A percentile compares a stretch with the other conserved stretches of the same genome.
These are phyloP conservation scores for Uloborus plumipes DNA, from an alignment of 2,888 invertebrate species.

Conservation along the genomic window DNA sequence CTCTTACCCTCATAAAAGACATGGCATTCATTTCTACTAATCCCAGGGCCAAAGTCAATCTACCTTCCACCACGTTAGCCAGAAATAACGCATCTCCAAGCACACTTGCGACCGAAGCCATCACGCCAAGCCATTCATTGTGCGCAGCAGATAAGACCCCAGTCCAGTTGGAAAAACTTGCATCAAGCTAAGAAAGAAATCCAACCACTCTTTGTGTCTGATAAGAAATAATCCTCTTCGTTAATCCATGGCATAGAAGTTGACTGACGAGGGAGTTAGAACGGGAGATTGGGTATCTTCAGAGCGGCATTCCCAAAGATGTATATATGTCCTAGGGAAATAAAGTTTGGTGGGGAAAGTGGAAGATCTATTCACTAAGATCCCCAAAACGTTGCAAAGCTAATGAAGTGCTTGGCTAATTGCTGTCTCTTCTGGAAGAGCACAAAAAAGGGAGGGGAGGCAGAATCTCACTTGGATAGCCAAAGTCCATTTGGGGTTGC, in stretches of 20 bases:
- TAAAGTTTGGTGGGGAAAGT: constrained; percentile 38
- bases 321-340: constrained; percentile 42
- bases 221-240: constrained; percentile 65
- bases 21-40: constrained; percentile 57
- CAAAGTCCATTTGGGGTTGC: constrained; percentile 48
- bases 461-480: constrained; percentile 28
- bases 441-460: constrained; percentile 1
- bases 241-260: constrained; percentile 59
- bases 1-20: constrained; percentile 43
- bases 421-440: constrained; percentile 51
- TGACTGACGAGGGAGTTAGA: constrained; percentile 64
- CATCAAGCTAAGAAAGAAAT: constrained; percentile 42
- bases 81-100: constrained; percentile 18
- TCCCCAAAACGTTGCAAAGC: constrained; percentile 45
- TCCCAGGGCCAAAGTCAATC: constrained; percentile 42
- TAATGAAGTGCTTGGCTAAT: constrained; percentile 63
- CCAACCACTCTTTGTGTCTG: constrained; percentile 48
- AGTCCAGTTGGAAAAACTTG: constrained; percentile 51
- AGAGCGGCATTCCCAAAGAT: constrained; percentile 1
- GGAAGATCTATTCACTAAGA: constrained; percentile 40
- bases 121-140: constrained; percentile 52
- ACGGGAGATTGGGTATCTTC: constrained; percentile 57
- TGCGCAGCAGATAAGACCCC: constrained; percentile 50
- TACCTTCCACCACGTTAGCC: constrained; percentile 54
- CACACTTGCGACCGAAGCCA: constrained; percentile 39